Evolutionary conservation across 2,888 invertebrate species (phyloP), one percentile per base, ranked within the genome.

Genomic region (Mesorhabditis spiculigera): DNA sequence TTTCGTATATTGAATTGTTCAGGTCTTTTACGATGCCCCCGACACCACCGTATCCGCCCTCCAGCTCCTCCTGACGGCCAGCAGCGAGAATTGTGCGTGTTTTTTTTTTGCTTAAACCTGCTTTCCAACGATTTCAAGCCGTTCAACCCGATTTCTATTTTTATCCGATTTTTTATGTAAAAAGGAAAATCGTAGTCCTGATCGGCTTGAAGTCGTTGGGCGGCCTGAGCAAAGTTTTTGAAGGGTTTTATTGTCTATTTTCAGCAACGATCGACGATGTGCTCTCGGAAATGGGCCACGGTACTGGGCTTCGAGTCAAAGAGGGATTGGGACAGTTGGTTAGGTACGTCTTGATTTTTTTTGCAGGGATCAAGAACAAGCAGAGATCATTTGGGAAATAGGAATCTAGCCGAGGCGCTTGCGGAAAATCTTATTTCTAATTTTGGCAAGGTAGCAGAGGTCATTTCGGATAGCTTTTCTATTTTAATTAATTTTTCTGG

Each of bases 21-120:
- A 81, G 77, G 80, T 80, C 4, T 72, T 80, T 16, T 77, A 74
- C 70, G 81, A 81, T 61, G 74, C 79, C 3, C 80, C 80, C 4
- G 78, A 74, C 44, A 73, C 74, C 8, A 71, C 73, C 44, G 72
- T 79, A 0, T 75, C 80, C 1, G 72, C 76, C 8, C 68, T 76
- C 0, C 76, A 78, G 63, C 68, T 80, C 5, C 73, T 78, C 8
- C 63, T 81, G 4, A 75, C 78, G 0, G 74, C 75, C 10, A 66
- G 70, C 42, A 77, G 76, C 68, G 80, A 81, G 61, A 74, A 78
- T 66, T 73, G 76, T 5, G 73, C 76, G 5, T 68, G n/a, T n/a
- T n/a, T n/a, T n/a, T n/a, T n/a, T 13, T 50, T 28, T 28, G 28
- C 28, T 28, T 1, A 28, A 3, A 28, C 3, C 3, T 28, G 28